Evolutionary conservation across 2,797 vertebrate genomes (phyloP), one percentile per base, ranked within the genome.

Genomic region (Protosalanx chinensis): DNA sequence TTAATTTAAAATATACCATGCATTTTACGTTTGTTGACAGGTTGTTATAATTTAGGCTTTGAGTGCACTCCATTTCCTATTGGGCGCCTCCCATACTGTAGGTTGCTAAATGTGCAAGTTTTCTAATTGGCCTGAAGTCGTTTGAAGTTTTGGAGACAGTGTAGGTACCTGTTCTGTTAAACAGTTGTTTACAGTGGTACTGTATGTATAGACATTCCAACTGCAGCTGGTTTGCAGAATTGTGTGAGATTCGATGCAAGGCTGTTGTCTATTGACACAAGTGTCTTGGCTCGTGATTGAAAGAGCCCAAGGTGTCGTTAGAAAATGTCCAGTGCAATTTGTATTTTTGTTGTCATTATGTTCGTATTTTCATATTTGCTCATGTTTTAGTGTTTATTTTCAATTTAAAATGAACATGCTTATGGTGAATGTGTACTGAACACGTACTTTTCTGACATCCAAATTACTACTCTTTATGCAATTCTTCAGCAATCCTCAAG

Each of bases 211-310:
- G 77, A 76, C 88, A 87, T 86, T 85, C 83, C 79, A 83, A 84
- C 88, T 92, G 91, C 91, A 93, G 92, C 92, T 89, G 92, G 91
- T 85, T 93, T 93, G 91, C 92, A 92, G 91, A 84, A 81, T 82
- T 79, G 72, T 90, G 81, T 27, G 49, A 88, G 70, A 77, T 89
- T 81, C 83, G 82, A 85, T 72, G 59, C 57, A 75, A 84, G 78
- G 75, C 83, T 75, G 59, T 37, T 78, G 79, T 82, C 79, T 85
- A 81, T 88, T 82, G 79, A 89, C 82, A 84, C 84, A 81, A 74
- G 79, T 83, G 82, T 84, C 46, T 74, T 75, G 85, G 81, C 82
- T 84, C 71, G 72, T 81, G 72, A 79, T 79, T 78, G 77, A 82
- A 82, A 80, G 51, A 56, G 51, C 51, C 51, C 15, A 56, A 56